Base-by-base conservation (phyloP, 1,140 invertebrate species). In the Eueides isabella region DNA sequence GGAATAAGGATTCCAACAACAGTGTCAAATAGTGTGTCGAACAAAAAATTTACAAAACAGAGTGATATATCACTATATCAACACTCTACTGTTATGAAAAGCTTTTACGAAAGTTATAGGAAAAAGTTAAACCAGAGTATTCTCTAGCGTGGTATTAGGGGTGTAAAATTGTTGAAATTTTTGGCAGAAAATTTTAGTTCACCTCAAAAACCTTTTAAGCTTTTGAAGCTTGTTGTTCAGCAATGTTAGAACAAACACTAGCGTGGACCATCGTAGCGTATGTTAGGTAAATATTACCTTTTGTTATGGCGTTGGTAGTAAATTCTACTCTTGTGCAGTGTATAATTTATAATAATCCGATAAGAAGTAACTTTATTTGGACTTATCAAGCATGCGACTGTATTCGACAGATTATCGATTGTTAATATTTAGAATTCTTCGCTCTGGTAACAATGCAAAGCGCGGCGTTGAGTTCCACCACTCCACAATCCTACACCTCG, bases 131-230 rank as follows among this genome's bases (percentile, higher is more conserved):
- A 23, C 48, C 23, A 19, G 5, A 55, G 23, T 55, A 19, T 4
- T 12, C 48, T 23, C 48, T 11, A 55, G 48, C 19, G 48, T 23
- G 48, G 48, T 55, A 19, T 55, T 55, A 55, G 48, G 48, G 48
- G 48, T 12, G 48, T 9, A 23, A 55, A 55, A 55, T 55, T 55
- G 48, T 55, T 26, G 48, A 55, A 55, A 55, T 55, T 55, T 55
- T 55, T 55, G 48, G 7, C 9, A 4, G 19, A 26, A 55, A 55
- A 55, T 55, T 26, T 55, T 55, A 12, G 9, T 55, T 11, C 48
- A 55, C 19, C 19, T 55, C 48, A 55, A 55, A 55, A 55, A 23
- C 48, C 48, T 55, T 55, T 55, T 55, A 55, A 55, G 48, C 44
- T 55, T 55, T 55, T 19, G 31, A 19, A 23, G n/a, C 23, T 23